These are phyloP conservation scores for Campylomormyrus numenius DNA, from an alignment of 2,113 vertebrate species.

Conservation along the genomic window DNA sequence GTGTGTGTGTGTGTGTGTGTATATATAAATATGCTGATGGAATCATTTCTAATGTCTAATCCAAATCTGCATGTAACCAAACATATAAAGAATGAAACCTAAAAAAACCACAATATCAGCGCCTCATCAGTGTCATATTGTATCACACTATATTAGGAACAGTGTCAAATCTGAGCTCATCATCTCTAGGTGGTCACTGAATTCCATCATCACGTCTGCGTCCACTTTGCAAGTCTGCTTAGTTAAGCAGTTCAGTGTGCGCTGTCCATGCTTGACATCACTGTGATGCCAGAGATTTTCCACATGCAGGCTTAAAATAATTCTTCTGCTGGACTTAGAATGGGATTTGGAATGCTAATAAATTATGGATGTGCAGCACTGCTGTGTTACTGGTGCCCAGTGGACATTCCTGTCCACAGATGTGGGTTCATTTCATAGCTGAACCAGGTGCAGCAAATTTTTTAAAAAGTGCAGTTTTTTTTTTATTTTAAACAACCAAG, in stretches of 20 bases:
- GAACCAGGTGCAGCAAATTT: neutral
- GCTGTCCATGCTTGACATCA: neutral
- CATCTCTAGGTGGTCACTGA: neutral
- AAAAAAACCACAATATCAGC: neutral
- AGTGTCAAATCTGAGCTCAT: neutral
- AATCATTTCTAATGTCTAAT: neutral
- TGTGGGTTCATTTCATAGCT: neutral
- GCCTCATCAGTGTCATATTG: neutral
- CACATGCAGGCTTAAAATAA: neutral
- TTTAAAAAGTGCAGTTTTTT: neutral
- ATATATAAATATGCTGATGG: neutral
- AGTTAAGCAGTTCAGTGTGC: neutral
- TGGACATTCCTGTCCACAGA: neutral
- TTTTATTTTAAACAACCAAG: neutral
- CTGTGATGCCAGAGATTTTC: neutral
- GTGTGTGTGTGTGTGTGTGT: too few relatives aligned
- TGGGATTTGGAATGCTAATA: neutral
- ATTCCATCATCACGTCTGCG: neutral
- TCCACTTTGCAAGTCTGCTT: neutral
- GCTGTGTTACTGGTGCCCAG: neutral
- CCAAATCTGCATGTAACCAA: neutral
- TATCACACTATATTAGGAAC: neutral
- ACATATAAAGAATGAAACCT: neutral
- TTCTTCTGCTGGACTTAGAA: neutral
- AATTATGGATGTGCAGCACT: neutral